Base-by-base conservation (phyloP, 2,797 vertebrate species). In the Trachurus trachurus region DNA sequence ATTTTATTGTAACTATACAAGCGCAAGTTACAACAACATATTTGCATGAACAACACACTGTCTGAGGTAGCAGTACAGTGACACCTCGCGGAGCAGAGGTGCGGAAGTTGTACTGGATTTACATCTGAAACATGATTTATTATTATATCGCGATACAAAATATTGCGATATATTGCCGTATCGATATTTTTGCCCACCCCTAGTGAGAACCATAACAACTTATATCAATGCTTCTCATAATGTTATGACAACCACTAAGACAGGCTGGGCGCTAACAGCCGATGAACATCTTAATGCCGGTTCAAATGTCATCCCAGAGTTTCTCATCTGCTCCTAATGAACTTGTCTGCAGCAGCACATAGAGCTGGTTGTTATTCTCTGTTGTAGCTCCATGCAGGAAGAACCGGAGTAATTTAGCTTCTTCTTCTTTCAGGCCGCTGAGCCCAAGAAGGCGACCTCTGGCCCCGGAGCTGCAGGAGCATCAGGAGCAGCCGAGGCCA, bases 371-470 rank as follows among this genome's bases (percentile, higher is more conserved):
- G 4, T 22, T 34, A 22, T 60, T 15, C 15, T 31, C 0, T 9
- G 17, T 66, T 56, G 26, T n/a, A n/a, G 7, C 45, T 29, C 15
- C 5, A 9, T n/a, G n/a, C n/a, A 26, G 26, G 40, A 4, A 19
- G 40, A 4, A 19, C 1, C n/a, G 66, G n/a, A 62, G 60, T 34
- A n/a, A 75, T 34, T 56, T 17, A 17, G 10, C 34, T 60, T 47
- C 5, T 0, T 34, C 31, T 34, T 34, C 57, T 85, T 82, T 45
- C 61, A 96, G 95, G 87, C 86, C 22, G 68, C 88, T 37, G 93
- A 92, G 10, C 59, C 92, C 67, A 94, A 93, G 73, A 95, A 94
- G 83, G 89, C 89, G 11, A 60, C 71, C 34, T 39, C 93, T 1
- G 76, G 90, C 34, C 78, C 88, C 0, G 71, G 90, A 9, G 70